Evolutionary conservation across 2,888 invertebrate species (phyloP).

Genomic region (Acrocyrtus sp.): DNA sequence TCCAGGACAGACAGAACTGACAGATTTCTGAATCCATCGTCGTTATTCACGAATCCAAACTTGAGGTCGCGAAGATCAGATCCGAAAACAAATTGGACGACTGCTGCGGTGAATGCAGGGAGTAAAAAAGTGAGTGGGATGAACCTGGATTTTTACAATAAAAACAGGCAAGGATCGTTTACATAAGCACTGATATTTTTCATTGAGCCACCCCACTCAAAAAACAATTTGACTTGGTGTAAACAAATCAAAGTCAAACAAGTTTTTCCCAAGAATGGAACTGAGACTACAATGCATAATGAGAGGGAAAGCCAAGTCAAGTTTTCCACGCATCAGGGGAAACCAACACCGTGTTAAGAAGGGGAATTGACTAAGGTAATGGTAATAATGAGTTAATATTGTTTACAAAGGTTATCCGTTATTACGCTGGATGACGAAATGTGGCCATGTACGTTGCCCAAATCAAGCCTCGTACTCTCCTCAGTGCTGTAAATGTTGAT

Average conservation of each 20-base stretch:
- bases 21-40: conserved; percentile 4
- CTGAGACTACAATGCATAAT: too few relatives aligned
- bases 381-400: too few relatives aligned
- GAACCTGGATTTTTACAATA: conserved; percentile 2
- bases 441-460: conserved; percentile 23
- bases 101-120: conserved; percentile 9
- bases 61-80: conserved; percentile 18
- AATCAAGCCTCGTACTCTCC: conserved; percentile 19
- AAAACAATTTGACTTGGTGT: too few relatives aligned
- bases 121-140: conserved; percentile 17
- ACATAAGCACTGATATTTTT: too few relatives aligned
- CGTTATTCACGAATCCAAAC: conserved; percentile 24
- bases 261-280: too few relatives aligned
- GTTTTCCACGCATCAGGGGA: too few relatives aligned
- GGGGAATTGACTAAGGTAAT: too few relatives aligned
- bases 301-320: too few relatives aligned
- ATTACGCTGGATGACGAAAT: conserved; percentile 36
- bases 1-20: neutral
- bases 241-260: too few relatives aligned
- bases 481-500: neutral
- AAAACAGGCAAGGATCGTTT: neutral
- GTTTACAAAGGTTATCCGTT: too few relatives aligned
- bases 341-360: too few relatives aligned
- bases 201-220: too few relatives aligned
- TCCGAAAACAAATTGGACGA: conserved; percentile 28